Evolutionary conservation across 2,888 invertebrate species (phyloP).

Genomic region (Caenorhabditis macrosperma): DNA sequence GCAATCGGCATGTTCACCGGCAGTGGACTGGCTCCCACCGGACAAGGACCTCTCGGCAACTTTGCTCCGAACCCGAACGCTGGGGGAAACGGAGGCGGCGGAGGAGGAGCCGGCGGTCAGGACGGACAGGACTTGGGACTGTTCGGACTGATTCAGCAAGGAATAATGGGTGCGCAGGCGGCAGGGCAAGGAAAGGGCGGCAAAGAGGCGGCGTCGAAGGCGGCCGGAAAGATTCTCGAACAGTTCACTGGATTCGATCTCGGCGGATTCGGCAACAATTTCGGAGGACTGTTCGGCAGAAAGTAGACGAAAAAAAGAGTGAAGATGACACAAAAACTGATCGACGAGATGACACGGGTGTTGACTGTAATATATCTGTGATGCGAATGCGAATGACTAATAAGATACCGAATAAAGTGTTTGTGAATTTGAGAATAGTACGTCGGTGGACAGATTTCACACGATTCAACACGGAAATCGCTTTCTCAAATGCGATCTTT

Average conservation of each 20-base stretch:
- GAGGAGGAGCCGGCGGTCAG: slow-evolving; percentile 42
- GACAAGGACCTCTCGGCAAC: slow-evolving; percentile 59
- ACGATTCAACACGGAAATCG: too few relatives aligned
- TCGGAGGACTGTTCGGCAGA: slow-evolving; percentile 59
- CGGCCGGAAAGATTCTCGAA: slow-evolving; percentile 64
- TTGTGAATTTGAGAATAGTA: too few relatives aligned
- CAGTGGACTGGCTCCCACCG: slow-evolving; percentile 52
- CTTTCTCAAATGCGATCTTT: too few relatives aligned
- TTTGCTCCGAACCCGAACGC: slow-evolving; percentile 49
- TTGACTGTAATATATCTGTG: slow-evolving; percentile 7
- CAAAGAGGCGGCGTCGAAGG: slow-evolving; percentile 61
- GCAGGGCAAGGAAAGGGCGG: slow-evolving; percentile 56
- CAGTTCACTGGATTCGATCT: slow-evolving; percentile 71
- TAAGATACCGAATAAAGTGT: neutral
- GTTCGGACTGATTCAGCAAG: slow-evolving; percentile 66
- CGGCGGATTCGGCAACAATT: slow-evolving; percentile 62
- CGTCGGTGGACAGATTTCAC: too few relatives aligned
- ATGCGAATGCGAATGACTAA: neutral
- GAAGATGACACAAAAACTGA: slow-evolving; percentile 21
- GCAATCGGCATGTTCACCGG: slow-evolving; percentile 62
- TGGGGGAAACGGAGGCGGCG: slow-evolving; percentile 17
- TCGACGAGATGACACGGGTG: slow-evolving; percentile 26
- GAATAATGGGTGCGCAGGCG: slow-evolving; percentile 64
- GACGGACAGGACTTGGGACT: slow-evolving; percentile 64
- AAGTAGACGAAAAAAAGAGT: slow-evolving; percentile 1